Evolutionary conservation across 2,888 invertebrate genomes (phyloP), one percentile per base, ranked within the genome.

Genomic region (Eupeodes latifasciatus): DNA sequence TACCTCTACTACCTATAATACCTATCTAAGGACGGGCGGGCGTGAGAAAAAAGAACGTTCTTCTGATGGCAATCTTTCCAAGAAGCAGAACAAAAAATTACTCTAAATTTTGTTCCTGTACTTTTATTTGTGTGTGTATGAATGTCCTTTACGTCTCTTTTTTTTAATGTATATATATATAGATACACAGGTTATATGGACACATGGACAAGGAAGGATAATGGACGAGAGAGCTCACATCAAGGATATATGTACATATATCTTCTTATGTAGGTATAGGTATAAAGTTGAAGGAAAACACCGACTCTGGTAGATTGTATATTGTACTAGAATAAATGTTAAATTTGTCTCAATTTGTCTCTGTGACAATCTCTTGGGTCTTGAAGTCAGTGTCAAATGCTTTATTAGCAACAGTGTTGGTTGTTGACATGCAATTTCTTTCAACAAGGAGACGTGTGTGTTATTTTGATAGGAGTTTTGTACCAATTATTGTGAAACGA

Each of bases 311-410:
- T 1, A 19, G 59, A 44, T 14, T 36, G 34, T n/a, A 44, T 40
- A 40, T 40, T 40, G 40, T 4, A 67, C 16, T 55, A 36, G 80
- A 55, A 84, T 77, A 67, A 84, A 87, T 84, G 77, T 77, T 76
- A 74, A 81, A 87, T 87, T 81, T 87, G 77, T 87, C 74, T 87
- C 87, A 87, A 87, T 87, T 83, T 87, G 87, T 87, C 87, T 84
- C 11, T 67, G 76, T 87, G 87, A 80, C 87, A 84, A 76, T 51
- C 79, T 53, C 71, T 69, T 59, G 64, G 75, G 57, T 75, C 72
- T 47, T 59, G 59, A 72, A 72, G 72, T 79, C 53, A 44, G 81
- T 55, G 55, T 72, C 72, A 72, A 72, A 72, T 86, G 55, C 75
- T 78, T 86, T 78, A 82, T 78, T 69, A 75, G 78, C n/a, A 82